Percentiles rank a stretch among this genome's conserved stretches.
Conservation (phyloP, 2,113 vertebrate genomes). For the Oncorhynchus clarkii region DNA sequence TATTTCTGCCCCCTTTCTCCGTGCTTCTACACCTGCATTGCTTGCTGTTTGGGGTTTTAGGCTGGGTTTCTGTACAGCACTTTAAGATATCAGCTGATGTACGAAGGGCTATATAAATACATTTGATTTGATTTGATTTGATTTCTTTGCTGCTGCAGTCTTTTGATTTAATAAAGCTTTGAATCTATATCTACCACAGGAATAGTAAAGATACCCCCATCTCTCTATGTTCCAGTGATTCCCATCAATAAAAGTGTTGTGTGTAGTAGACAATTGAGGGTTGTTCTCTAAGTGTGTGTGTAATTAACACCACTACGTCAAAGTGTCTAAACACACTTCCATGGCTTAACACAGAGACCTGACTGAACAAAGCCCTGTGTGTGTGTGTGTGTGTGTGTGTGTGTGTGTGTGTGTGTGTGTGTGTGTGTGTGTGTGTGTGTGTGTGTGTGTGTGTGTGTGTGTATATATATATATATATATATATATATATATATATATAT, state of each 20-base stretch:
- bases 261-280: conserved; percentile 22
- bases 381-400: not conserved
- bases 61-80: too few relatives aligned
- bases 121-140: too few relatives aligned
- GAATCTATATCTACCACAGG: conserved; percentile 35
- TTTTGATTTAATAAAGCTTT: conserved; percentile 46
- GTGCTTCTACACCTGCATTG: too few relatives aligned
- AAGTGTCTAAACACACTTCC: not conserved
- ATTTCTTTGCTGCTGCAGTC: conserved; percentile 14
- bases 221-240: conserved; percentile 35
- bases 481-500: too few relatives aligned
- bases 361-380: not conserved
- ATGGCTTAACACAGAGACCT: not conserved
- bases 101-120: too few relatives aligned
- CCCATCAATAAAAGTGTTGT: conserved; percentile 39
- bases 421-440: not conserved
- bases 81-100: too few relatives aligned
- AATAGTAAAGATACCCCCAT: conserved; percentile 32
- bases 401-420: not conserved
- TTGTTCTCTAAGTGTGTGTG: conserved; percentile 1
- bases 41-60: too few relatives aligned
- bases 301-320: not conserved
- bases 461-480: too few relatives aligned
- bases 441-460: not conserved
- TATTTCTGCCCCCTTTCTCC: not conserved